Conservation (phyloP, 2,888 invertebrate species). For the Caenorhabditis sinica region DNA sequence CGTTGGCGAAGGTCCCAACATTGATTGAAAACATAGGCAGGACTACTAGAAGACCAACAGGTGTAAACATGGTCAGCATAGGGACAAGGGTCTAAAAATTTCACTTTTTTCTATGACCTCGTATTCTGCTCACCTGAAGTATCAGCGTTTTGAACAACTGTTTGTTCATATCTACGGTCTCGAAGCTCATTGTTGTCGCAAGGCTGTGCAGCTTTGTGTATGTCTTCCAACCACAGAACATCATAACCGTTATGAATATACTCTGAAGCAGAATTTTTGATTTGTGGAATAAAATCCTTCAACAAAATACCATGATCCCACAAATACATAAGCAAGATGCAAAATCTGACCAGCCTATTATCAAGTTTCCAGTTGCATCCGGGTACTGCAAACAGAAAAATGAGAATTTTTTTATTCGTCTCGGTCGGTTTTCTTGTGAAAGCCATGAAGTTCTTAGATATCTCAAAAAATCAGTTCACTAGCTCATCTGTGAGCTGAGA, state of each 20-base stretch:
- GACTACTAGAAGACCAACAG: constrained; percentile 20
- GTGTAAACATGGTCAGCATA: constrained; percentile 32
- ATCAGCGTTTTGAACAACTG: constrained; percentile 40
- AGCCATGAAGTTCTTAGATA: too few relatives aligned
- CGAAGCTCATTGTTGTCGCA: constrained; percentile 22
- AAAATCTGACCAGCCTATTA: constrained; percentile 17
- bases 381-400: constrained; percentile 34
- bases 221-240: constrained; percentile 35
- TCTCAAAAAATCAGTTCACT: too few relatives aligned
- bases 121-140: constrained; percentile 37
- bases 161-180: constrained; percentile 32
- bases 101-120: background rate
- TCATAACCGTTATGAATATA: background rate
- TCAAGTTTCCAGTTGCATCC: background rate
- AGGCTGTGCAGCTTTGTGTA: constrained; percentile 24
- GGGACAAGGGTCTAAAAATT: constrained; percentile 46
- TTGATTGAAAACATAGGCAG: constrained; percentile 47
- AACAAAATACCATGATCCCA: constrained; percentile 2
- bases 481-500: too few relatives aligned
- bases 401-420: background rate
- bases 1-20: constrained; percentile 32
- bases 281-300: background rate
- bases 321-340: background rate
- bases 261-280: background rate
- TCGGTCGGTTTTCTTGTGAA: too few relatives aligned